Base-by-base conservation (phyloP, 2,113 vertebrate genomes). In the Hiodon alosoides region DNA sequence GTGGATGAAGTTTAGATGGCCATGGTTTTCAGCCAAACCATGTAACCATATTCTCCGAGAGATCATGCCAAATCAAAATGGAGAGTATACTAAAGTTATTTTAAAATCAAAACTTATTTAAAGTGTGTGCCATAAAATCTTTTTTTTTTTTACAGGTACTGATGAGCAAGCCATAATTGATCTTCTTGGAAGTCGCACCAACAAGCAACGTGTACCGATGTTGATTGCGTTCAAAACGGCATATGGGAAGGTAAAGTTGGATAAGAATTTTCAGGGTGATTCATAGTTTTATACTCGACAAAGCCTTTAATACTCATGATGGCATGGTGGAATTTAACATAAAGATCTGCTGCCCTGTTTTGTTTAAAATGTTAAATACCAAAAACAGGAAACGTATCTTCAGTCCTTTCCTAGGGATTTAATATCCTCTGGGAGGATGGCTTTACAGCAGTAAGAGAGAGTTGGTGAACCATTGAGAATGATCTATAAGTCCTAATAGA, bases 91-190 rank as follows among this genome's bases (percentile, higher is more conserved):
- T 13, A 5, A 4, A 10, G 3, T 10, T 16, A 71, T 13, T 60
- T 7, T 51, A 68, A 52, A 68, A 52, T 50, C 8, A 5, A 62
- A 8, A 6, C 71, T 3, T 74, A 13, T 55, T 47, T 59, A 69
- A 61, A 50, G 4, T 3, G 7, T 61, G 10, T 61, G 57, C 10
- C 3, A 8, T 17, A 52, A 60, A 50, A 54, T 61, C 79, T 76
- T 57, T 14, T 59, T n/a, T 55, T 76, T 8, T 5, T 14, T 7
- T 10, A 4, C 84, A 99, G 97, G 97, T 82, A 98, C 97, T 0
- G 92, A 99, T 65, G 97, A 99, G 64, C 92, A 97, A 79, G 97
- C 96, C 7, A 98, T 99, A 72, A 98, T 97, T 0, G 90, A 98
- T 11, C 91, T 98, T 60, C 89, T 99, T 74, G 94, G 94, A 69